A percentile compares a stretch with the other conserved stretches of the same genome.
phyloP scores from a whole-genome alignment of 1,140 invertebrate species.

The Portunus trituberculatus region DNA sequence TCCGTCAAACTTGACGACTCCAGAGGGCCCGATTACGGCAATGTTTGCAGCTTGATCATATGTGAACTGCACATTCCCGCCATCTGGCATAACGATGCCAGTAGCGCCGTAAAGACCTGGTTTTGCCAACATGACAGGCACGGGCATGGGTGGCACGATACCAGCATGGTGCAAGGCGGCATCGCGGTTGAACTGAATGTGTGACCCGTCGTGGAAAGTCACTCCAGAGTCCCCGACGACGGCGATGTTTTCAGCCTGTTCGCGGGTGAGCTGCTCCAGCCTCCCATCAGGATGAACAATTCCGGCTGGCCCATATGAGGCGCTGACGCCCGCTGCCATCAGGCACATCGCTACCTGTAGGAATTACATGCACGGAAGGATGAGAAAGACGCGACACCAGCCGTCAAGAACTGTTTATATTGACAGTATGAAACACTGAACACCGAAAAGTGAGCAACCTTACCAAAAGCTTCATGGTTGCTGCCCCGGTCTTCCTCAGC shows the following conservation, averaged over 20 bases:
- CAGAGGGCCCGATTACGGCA: constrained; percentile 48
- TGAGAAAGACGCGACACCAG: background rate
- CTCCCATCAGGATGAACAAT: constrained; percentile 25
- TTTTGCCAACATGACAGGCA: background rate
- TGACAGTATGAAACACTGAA: background rate
- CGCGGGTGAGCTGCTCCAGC: constrained; percentile 27
- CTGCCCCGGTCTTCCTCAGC: constrained; percentile 1
- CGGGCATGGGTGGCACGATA: background rate
- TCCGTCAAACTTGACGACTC: constrained; percentile 48
- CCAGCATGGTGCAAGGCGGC: background rate
- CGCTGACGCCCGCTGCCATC: constrained; percentile 7
- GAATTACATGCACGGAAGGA: background rate
- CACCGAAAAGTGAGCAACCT: background rate
- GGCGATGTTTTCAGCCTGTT: constrained; percentile 10
- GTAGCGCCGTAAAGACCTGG: background rate
- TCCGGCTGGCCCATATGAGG: constrained; percentile 13
- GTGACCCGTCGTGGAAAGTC: background rate
- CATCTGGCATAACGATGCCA: constrained; percentile 32
- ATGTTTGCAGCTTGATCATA: constrained; percentile 24
- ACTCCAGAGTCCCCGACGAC: constrained; percentile 40
- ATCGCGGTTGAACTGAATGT: constrained; percentile 28
- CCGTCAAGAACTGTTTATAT: background rate
- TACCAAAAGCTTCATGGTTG: constrained; percentile 46
- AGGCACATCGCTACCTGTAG: constrained; percentile 30
- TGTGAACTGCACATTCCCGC: constrained; percentile 51